phyloP scores from a whole-genome alignment of 2,888 invertebrate species.

The Imbricaverruca yamaguchii region DNA sequence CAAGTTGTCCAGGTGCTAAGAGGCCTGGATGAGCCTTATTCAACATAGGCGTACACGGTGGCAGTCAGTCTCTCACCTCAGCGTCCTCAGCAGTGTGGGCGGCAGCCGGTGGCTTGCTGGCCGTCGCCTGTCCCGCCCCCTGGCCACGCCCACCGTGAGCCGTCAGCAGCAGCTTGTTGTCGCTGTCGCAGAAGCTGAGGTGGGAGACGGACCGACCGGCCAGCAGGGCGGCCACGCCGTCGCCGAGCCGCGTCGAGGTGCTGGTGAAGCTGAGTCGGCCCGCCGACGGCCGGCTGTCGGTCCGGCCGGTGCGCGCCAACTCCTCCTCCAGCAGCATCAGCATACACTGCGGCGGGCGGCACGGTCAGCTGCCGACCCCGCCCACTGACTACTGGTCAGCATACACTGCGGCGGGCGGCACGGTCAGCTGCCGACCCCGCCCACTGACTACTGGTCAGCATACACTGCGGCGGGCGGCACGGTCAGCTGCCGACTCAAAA shows the following conservation, averaged over 20 bases:
- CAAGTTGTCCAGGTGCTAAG: no score
- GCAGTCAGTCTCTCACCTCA: no score
- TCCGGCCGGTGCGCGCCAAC: constrained; percentile 34
- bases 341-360: constrained; percentile 39
- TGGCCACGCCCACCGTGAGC: constrained; percentile 24
- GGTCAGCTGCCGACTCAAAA: no score
- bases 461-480: no score
- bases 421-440: no score
- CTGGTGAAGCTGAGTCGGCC: constrained; percentile 30
- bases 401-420: no score
- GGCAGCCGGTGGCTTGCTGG: no score
- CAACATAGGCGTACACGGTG: no score
- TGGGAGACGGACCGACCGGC: constrained; percentile 27
- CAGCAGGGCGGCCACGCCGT: constrained; percentile 27
- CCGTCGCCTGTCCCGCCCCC: constrained; percentile 3
- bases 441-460: no score
- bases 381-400: neutral
- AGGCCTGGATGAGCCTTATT: no score
- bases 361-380: neutral
- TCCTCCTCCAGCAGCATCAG: constrained; percentile 46
- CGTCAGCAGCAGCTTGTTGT: constrained; percentile 27
- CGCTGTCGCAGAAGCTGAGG: constrained; percentile 28
- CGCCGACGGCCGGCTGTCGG: neutral
- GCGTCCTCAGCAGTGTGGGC: no score
- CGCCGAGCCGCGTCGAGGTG: constrained; percentile 27